These are phyloP conservation scores for Mesochorus sp. DNA, from an alignment of 2,888 invertebrate species.

Conservation along the genomic window DNA sequence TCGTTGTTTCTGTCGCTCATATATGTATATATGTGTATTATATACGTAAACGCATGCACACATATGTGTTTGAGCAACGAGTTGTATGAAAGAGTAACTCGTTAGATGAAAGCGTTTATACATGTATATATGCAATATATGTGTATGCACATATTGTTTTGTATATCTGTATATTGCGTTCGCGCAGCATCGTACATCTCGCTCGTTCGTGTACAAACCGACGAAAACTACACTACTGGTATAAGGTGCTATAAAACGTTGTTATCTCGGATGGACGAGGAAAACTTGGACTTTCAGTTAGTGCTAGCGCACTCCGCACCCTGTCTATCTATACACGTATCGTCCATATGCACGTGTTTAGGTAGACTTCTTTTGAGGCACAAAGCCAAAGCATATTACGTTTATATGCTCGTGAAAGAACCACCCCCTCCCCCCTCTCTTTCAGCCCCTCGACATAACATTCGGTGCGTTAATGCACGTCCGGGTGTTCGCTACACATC, in stretches of 20 bases:
- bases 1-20: background rate
- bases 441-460: background rate
- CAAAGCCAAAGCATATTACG: slow-evolving; percentile 8
- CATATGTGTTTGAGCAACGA: slow-evolving; percentile 14
- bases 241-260: slow-evolving; percentile 39
- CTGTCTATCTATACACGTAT: background rate
- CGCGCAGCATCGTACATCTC: background rate
- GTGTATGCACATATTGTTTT: background rate
- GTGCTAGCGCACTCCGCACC: background rate
- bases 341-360: too few relatives aligned
- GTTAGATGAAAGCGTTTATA: slow-evolving; percentile 15
- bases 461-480: background rate
- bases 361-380: background rate
- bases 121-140: background rate
- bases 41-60: background rate
- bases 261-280: slow-evolving; percentile 44
- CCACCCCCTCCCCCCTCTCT: too few relatives aligned
- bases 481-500: background rate
- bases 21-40: background rate
- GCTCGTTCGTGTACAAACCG: slow-evolving; percentile 18
- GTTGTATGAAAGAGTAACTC: slow-evolving; percentile 34
- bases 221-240: slow-evolving; percentile 42
- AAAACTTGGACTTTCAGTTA: slow-evolving; percentile 32
- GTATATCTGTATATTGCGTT: too few relatives aligned
- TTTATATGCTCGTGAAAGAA: background rate